phyloP scores from a whole-genome alignment of 2,888 invertebrate species.

The Erpobdella octoculata region DNA sequence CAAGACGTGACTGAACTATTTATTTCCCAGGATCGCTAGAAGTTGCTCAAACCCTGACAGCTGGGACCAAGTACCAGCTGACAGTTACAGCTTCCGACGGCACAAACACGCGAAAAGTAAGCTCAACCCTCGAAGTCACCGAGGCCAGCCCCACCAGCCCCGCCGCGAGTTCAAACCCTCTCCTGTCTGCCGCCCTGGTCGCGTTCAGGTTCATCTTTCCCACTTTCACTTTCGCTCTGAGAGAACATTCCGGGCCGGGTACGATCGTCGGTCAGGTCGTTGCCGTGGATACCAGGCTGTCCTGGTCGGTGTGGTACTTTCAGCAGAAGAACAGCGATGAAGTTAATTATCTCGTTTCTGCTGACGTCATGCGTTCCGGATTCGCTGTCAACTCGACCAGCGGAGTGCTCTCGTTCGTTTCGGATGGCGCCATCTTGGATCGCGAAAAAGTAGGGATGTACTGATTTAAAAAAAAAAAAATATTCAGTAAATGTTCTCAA shows the following conservation, averaged over 20 bases:
- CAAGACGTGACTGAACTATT: neutral
- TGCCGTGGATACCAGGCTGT: neutral
- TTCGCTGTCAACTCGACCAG: neutral
- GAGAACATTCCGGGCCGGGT: neutral
- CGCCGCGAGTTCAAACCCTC: neutral
- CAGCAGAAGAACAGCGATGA: neutral
- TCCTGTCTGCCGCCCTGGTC: no score
- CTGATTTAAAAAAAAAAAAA: no score
- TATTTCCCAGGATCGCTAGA: neutral
- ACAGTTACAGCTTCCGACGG: neutral
- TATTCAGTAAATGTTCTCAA: no score
- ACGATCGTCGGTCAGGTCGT: neutral
- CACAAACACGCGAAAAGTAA: no score
- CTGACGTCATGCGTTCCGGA: neutral
- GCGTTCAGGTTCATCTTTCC: no score
- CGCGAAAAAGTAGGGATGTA: neutral
- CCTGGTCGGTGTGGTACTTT: neutral
- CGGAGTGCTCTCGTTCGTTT: neutral
- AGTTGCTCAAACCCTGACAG: neutral
- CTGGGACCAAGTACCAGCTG: neutral
- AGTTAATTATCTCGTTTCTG: neutral
- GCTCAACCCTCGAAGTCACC: neutral
- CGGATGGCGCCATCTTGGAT: neutral
- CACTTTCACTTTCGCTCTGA: neutral
- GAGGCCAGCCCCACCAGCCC: neutral